Conservation (phyloP, 2,888 invertebrate species). For the Cancer borealis region DNA sequence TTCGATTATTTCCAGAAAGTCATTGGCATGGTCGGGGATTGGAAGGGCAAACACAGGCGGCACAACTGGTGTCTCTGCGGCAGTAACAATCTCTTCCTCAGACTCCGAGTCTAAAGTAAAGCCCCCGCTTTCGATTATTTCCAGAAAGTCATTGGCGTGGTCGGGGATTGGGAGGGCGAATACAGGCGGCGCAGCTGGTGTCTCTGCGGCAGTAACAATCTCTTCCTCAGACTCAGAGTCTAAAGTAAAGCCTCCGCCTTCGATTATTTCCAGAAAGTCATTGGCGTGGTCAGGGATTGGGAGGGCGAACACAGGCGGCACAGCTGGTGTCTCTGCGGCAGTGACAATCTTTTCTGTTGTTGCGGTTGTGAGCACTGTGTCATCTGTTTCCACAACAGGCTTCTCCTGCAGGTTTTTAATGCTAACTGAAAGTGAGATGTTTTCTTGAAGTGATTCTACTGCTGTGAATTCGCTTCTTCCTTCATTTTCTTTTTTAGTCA, state of each 20-base stretch:
- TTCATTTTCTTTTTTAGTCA: neutral
- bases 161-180: slow-evolving; percentile 68
- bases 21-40: slow-evolving; percentile 73
- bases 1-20: slow-evolving; percentile 74
- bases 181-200: slow-evolving; percentile 23
- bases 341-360: neutral
- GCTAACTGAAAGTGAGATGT: neutral
- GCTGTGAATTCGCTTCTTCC: neutral
- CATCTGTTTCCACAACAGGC: neutral
- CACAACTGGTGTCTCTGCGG: neutral
- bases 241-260: slow-evolving; percentile 72
- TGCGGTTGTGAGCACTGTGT: neutral
- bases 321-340: neutral
- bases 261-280: slow-evolving; percentile 75
- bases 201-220: neutral
- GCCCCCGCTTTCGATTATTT: slow-evolving; percentile 74
- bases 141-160: slow-evolving; percentile 74
- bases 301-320: slow-evolving; percentile 48
- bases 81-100: slow-evolving; percentile 50
- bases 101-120: slow-evolving; percentile 73
- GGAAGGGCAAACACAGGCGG: slow-evolving; percentile 55
- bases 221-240: slow-evolving; percentile 69
- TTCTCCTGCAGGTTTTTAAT: neutral
- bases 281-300: slow-evolving; percentile 72
- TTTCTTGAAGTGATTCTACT: neutral